Percentiles rank a stretch among this genome's conserved stretches.
Conservation (phyloP, 2,888 invertebrate species). For the Caenorhabditis japonica region DNA sequence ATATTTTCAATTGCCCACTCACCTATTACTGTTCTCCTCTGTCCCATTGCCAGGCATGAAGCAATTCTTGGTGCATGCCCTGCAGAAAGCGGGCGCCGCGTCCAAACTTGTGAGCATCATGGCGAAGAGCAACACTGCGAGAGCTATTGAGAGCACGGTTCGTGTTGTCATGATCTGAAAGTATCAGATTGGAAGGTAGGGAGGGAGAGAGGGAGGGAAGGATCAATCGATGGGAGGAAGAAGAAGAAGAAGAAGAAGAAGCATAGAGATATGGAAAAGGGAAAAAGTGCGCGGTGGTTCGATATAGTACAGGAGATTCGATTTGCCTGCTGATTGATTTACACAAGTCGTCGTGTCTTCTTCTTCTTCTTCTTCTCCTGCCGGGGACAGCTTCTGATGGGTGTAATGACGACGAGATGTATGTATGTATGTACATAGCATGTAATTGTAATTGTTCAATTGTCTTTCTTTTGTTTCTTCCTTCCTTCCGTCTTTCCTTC, state of each 20-base stretch:
- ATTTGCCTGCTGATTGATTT: conserved; percentile 48
- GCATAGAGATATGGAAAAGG: too few relatives aligned
- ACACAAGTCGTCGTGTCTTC: conserved; percentile 42
- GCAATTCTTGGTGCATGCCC: conserved; percentile 66
- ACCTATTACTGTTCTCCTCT: conserved; percentile 27
- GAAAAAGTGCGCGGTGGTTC: conserved; percentile 36
- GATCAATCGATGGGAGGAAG: conserved; percentile 29
- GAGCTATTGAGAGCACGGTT: conserved; percentile 21
- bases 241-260: conserved; percentile 23
- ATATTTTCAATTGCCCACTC: too few relatives aligned
- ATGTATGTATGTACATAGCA: conserved; percentile 47
- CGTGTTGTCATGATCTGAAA: conserved; percentile 31
- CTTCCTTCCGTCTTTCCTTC: conserved; percentile 6
- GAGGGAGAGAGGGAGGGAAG: conserved; percentile 14
- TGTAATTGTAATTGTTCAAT: conserved; percentile 51
- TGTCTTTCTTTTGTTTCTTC: conserved; percentile 50
- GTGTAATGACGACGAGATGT: conserved; percentile 45
- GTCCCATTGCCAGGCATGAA: conserved; percentile 46
- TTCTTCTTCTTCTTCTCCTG: neutral
- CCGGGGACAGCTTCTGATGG: conserved; percentile 46
- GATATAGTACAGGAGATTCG: conserved; percentile 46
- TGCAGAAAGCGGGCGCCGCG: conserved; percentile 59
- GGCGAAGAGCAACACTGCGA: too few relatives aligned
- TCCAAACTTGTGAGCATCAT: conserved; percentile 10
- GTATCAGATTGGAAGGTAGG: neutral